Evolutionary conservation across 2,888 invertebrate species (phyloP), one percentile per base, ranked within the genome.

Genomic region (Sarcophaga variegata): DNA sequence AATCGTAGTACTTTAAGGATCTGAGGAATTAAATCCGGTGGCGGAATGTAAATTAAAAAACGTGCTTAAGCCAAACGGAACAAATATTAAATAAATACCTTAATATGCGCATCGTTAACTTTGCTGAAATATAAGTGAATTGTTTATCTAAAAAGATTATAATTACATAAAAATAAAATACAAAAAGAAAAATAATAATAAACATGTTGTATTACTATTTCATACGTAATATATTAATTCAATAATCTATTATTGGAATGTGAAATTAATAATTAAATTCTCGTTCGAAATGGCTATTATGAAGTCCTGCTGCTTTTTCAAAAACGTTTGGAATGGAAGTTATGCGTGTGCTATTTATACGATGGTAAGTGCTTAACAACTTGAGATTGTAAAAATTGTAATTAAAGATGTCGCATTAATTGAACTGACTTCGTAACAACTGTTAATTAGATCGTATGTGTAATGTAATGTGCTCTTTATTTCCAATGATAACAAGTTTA

Each of bases 291-390:
- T 87, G 87, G 70, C 37, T 27, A 79, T 87, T 62, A 76, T 87
- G 74, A 78, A 78, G 59, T 70, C 87, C 4, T 87, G 87, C 22
- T 87, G 87, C 45, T 87, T 70, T 64, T 87, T 81, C 25, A 78
- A 84, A 54, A 84, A 84, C 76, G 87, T 87, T 3, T 84, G 87
- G 87, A 87, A 87, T 71, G 87, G 87, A 45, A 84, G 87, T 76
- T 78, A 84, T 62, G 87, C 87, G 12, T 66, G 81, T 62, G 87
- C 75, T 5, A 79, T 84, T 64, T 87, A 87, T 60, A 87, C 84
- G 22, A 75, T 78, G 84, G 87, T 84, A 87, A 78, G 78, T 67
- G 67, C 63, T n/a, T 37, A 11, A n/a, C 49, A 12, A 49, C 4
- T 10, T 14, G 4, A 37, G 5, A 64, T 17, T 64, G 17, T 27